Base-by-base conservation (phyloP, 2,113 vertebrate genomes). In the Megaceryle maxima region DNA sequence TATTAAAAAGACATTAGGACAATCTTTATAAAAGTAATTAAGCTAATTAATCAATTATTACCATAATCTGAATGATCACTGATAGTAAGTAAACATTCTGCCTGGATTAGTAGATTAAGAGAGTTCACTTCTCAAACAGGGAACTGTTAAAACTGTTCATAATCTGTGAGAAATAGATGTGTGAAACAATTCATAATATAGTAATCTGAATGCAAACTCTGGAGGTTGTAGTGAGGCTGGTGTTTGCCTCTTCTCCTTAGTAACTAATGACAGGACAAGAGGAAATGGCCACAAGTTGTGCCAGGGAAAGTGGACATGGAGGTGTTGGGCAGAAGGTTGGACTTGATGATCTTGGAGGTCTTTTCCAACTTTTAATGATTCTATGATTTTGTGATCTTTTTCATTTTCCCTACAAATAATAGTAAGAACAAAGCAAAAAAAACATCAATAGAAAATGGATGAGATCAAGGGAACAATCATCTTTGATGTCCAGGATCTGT, bases 31-130 rank as follows among this genome's bases (percentile, higher is more conserved):
- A 74, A 84, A 91, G 94, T 66, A 10, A 82, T 70, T 68, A 92
- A 78, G 62, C 17, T 63, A 83, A 93, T 94, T 76, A 78, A 76
- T 35, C 96, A 91, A 96, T 94, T 94, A 76, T 83, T 57, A 25
- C 35, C n/a, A 86, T 76, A 79, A 57, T 62, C 82, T 73, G n/a
- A 89, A 96, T 75, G 78, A 95, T 64, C 62, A 77, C n/a, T 87
- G 74, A 83, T 73, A 78, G 57, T 81, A 92, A 91, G 91, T 91
- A 96, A 88, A 73, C 94, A 74, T 84, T 78, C 64, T 78, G 35
- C 11, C 28, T 84, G n/a, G 55, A 89, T 96, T 79, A 95, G 68
- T 53, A 91, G 91, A 97, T 88, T 92, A 79, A 95, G 28, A 70
- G 57, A 86, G 51, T 3, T 56, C 72, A 79, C 35, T 66, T 88